Evolutionary conservation across 2,797 vertebrate genomes (phyloP), one percentile per base, ranked within the genome.

Genomic region (Labeo calbasu): DNA sequence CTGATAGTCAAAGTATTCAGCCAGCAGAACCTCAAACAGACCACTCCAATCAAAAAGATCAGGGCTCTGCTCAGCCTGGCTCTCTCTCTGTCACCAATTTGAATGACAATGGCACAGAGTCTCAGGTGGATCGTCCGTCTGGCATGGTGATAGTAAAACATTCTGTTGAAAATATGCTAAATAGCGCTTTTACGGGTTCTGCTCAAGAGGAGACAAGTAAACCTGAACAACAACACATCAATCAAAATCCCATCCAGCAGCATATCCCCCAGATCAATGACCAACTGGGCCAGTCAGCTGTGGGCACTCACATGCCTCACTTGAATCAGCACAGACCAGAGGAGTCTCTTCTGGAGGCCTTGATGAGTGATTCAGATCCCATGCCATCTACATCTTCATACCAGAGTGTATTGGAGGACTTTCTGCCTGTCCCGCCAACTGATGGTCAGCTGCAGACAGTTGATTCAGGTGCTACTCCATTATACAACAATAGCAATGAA

Each of bases 101-200:
- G 50, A 79, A 55, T 40, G 79, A 85, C 21, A 50, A 66, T 17
- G 79, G 77, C 21, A 84, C 50, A 25, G 32, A 66, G 36, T 87
- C 88, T 69, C 79, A 50, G 51, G 50, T 75, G 51, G 48, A 82
- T 57, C 72, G 83, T 19, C 21, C 73, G 81, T 21, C 81, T 28
- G 79, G 73, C 21, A 53, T 65, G 32, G 84, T 68, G 51, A 88
- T 65, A 28, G 82, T 87, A 15, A 83, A 90, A 15, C 71, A 88
- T 68, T 88, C 91, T 0, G 57, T 91, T 19, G 89, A 94, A 81
- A 90, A 83, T 84, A 91, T 94, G 73, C 65, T 91, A 28, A 90
- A 89, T 40, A 86, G 88, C 43, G 84, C 88, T 66, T 86, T 88
- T 36, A 85, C 83, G 23, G 66, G 70, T 57, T 72, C 85, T 15